These are phyloP conservation scores for Andrena trimmerana DNA, from an alignment of 2,888 invertebrate species.

Conservation along the genomic window DNA sequence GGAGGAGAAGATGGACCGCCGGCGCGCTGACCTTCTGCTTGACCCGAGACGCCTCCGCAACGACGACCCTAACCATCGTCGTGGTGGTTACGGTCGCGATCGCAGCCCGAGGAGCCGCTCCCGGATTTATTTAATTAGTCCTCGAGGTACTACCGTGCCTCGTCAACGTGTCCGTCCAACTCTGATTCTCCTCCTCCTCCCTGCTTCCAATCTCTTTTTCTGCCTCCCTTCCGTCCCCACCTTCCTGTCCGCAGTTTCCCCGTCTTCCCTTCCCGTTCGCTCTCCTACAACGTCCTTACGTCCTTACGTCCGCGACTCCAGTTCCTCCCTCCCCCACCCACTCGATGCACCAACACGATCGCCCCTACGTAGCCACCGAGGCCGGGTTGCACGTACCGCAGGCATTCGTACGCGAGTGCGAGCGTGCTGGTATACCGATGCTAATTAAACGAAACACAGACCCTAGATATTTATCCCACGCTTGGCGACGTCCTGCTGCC, in stretches of 20 bases:
- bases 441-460: conserved; percentile 78
- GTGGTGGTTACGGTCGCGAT: conserved; percentile 76
- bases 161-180: conserved; percentile 75
- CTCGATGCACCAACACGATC: conserved; percentile 44
- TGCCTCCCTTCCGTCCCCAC: background rate
- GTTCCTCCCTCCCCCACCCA: conserved; percentile 44
- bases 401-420: conserved; percentile 54
- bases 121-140: conserved; percentile 82
- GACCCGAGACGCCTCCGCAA: conserved; percentile 77
- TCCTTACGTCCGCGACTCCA: conserved; percentile 50
- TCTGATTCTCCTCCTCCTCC: conserved; percentile 56
- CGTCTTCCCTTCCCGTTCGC: conserved; percentile 17
- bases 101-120: conserved; percentile 76
- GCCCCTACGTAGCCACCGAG: conserved; percentile 4
- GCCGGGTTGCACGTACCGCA: conserved; percentile 40
- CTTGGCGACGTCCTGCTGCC: conserved; percentile 66
- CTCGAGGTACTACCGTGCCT: conserved; percentile 73
- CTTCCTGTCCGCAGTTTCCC: background rate
- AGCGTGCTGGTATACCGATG: conserved; percentile 74
- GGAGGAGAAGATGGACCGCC: conserved; percentile 73
- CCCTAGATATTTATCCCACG: conserved; percentile 77
- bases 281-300: conserved; percentile 30
- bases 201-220: conserved; percentile 18
- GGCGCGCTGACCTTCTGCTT: conserved; percentile 76
- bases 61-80: conserved; percentile 75